phyloP scores from a whole-genome alignment of 2,888 invertebrate genomes.

The Acrobasis consociella region DNA sequence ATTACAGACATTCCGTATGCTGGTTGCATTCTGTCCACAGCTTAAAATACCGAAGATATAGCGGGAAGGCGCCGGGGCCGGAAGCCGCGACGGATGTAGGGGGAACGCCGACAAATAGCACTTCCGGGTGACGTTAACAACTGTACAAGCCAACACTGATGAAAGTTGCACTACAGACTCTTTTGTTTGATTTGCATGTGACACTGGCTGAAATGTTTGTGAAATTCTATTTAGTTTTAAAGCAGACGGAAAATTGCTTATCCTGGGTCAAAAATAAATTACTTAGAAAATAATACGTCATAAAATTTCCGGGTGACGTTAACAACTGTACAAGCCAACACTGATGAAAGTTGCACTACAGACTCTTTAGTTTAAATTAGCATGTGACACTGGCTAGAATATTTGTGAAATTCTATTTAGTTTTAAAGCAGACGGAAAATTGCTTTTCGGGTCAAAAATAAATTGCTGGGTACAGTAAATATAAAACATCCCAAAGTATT shows the following conservation, averaged over 20 bases:
- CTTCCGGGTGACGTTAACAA: slow-evolving; percentile 34
- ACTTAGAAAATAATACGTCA: no score
- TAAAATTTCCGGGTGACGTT: slow-evolving; percentile 35
- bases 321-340: slow-evolving; percentile 12
- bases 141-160: slow-evolving; percentile 10
- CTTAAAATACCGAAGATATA: slow-evolving; percentile 20
- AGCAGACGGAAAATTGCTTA: no score
- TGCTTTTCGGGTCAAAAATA: no score
- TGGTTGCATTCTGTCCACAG: slow-evolving; percentile 16
- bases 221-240: not conserved
- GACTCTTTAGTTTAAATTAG: slow-evolving; percentile 10
- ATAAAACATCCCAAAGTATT: no score
- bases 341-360: slow-evolving; percentile 3
- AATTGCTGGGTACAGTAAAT: no score
- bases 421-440: no score
- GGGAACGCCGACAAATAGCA: slow-evolving; percentile 44
- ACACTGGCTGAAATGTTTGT: not conserved
- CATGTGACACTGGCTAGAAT: not conserved
- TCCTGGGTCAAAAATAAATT: no score
- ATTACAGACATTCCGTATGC: not conserved
- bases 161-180: slow-evolving; percentile 3
- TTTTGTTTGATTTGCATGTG: slow-evolving; percentile 3
- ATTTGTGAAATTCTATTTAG: no score
- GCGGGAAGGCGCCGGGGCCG: slow-evolving; percentile 27
- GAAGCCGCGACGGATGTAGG: slow-evolving; percentile 39